Evolutionary conservation across 1,140 invertebrate species (phyloP).

Genomic region (Brachionus plicatilis): DNA sequence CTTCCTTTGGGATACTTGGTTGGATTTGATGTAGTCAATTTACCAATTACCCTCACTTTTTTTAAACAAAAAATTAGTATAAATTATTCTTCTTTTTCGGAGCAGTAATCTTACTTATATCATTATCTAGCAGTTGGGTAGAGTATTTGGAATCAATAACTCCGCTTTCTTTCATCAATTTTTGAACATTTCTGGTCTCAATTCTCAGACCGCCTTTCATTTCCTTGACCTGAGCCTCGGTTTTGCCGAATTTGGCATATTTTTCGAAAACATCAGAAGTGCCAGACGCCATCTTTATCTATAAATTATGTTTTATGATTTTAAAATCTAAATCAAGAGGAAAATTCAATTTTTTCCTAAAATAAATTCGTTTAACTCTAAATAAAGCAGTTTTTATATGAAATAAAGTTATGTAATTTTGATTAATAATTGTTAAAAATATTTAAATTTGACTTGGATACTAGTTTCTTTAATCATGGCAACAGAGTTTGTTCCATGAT

Average conservation of each 20-base stretch:
- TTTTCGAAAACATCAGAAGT: slow-evolving; percentile 14
- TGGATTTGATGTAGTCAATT: neutral
- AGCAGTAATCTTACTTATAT: slow-evolving; percentile 6
- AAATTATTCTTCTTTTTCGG: neutral
- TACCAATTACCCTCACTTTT: slow-evolving; percentile 36
- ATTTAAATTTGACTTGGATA: slow-evolving; percentile 25
- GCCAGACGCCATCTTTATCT: neutral
- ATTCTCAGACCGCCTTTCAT: slow-evolving; percentile 22
- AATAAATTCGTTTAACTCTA: neutral
- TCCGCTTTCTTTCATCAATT: slow-evolving; percentile 40
- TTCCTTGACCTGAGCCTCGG: slow-evolving; percentile 36
- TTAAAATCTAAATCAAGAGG: neutral
- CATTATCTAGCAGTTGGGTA: slow-evolving; percentile 35
- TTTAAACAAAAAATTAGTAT: slow-evolving; percentile 3
- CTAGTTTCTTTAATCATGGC: neutral
- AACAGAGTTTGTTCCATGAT: neutral
- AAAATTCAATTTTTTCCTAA: neutral
- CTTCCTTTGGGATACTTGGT: slow-evolving; percentile 25
- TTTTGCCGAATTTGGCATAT: slow-evolving; percentile 41
- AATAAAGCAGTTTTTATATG: neutral
- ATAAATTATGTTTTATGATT: neutral
- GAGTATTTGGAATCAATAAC: slow-evolving; percentile 38
- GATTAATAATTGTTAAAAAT: neutral
- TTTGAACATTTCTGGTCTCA: slow-evolving; percentile 38
- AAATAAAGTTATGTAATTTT: slow-evolving; percentile 25